Evolutionary conservation across 53 echinoderm and acorn worm genomes (phyloP), one percentile per base, ranked within the genome.

Genomic region (Paelopatides confundens): DNA sequence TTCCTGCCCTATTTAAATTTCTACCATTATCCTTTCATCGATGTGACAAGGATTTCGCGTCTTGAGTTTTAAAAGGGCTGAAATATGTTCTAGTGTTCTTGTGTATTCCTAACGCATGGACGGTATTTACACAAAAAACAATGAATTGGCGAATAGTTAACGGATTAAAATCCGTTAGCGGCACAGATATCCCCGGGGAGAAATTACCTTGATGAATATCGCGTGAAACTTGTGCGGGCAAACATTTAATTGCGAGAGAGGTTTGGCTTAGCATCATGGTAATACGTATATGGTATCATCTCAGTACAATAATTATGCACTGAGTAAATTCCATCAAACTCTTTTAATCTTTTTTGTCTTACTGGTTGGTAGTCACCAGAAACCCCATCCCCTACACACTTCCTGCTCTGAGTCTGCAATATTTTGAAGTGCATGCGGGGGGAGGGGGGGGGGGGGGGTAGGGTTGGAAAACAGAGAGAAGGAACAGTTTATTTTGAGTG

Each of bases 101-200:
- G 28, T 74, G 43, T 35, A 46, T 79, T 53, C 52, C 33, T 79
- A 50, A 79, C 79, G 79, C 79, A 29, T 31, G 33, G 53, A 46
- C 51, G 29, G 79, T 79, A 79, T 79, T 79, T 53, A 79, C 79
- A 51, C 33, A 47, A 79, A 79, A 79, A 79, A 79, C 79, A 79
- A 79, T 79, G 79, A 79, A 79, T 79, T 31, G 79, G 14, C 52
- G 48, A 31, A 53, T 53, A 79, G 43, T 79, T 79, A 79, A 79
- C 50, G 51, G 79, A 51, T 79, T 79, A 79, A 52, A 79, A 79
- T 79, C 54, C 51, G 43, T 79, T 79, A 79, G 79, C 79, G 79
- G 51, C 53, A 79, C 51, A 52, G 52, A 79, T 79, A 79, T 79
- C 79, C 79, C 79, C 79, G 26, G 79, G 79, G 79, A 79, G 51